phyloP scores from a whole-genome alignment of 1,140 invertebrate species.

The Spodoptera litura region DNA sequence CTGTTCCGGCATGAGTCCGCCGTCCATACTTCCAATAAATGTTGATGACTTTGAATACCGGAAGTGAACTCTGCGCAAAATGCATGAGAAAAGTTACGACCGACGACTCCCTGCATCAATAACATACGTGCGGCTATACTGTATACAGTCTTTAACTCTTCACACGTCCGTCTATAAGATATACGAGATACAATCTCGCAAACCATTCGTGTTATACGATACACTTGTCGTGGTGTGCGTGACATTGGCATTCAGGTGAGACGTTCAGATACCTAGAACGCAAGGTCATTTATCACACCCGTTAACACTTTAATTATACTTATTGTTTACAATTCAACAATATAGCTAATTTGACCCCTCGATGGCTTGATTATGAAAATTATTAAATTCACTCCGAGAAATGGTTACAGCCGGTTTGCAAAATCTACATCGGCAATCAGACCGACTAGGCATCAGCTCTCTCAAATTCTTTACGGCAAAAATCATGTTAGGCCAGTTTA shows the following conservation, averaged over 20 bases:
- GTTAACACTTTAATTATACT: slow-evolving; percentile 62
- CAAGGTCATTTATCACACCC: slow-evolving; percentile 65
- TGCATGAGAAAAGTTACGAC: slow-evolving; percentile 68
- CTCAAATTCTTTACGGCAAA: background rate
- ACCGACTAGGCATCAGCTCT: background rate
- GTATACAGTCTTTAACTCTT: slow-evolving; percentile 6
- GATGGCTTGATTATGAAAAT: slow-evolving; percentile 5
- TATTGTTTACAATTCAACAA: slow-evolving; percentile 47
- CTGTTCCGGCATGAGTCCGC: slow-evolving; percentile 73
- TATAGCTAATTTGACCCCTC: background rate
- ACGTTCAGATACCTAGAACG: slow-evolving; percentile 66
- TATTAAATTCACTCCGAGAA: slow-evolving; percentile 10
- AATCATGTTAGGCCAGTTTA: slow-evolving; percentile 7
- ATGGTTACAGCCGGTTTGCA: slow-evolving; percentile 5
- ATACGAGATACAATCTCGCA: slow-evolving; percentile 36
- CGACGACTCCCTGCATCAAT: slow-evolving; percentile 38
- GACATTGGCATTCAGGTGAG: slow-evolving; percentile 75
- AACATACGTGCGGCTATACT: slow-evolving; percentile 24
- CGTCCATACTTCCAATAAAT: slow-evolving; percentile 44
- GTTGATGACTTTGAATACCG: slow-evolving; percentile 58
- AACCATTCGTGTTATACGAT: slow-evolving; percentile 48
- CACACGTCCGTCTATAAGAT: slow-evolving; percentile 38
- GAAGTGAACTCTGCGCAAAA: slow-evolving; percentile 67
- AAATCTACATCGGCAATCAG: slow-evolving; percentile 1
- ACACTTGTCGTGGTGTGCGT: slow-evolving; percentile 50